A percentile compares a stretch with the other conserved stretches of the same genome.
Conservation (phyloP, 2,888 invertebrate genomes). For the Amphipyra tragopoginis region DNA sequence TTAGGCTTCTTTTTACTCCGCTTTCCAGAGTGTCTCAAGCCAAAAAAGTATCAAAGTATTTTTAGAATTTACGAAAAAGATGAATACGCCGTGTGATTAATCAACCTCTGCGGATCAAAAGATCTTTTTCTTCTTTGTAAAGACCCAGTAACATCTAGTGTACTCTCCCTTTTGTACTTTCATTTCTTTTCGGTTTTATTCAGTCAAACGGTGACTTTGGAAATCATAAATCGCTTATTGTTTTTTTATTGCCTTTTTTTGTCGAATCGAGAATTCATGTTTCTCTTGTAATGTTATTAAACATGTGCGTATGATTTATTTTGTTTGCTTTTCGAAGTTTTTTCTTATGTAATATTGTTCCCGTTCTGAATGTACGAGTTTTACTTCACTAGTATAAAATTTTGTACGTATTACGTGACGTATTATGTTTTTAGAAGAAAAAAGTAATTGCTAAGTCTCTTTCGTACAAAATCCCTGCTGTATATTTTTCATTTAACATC, state of each 20-base stretch:
- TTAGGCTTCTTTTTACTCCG: constrained; percentile 23
- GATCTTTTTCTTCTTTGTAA: constrained; percentile 30
- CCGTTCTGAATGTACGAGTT: constrained; percentile 3
- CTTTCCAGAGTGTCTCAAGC: constrained; percentile 31
- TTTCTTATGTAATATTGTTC: constrained; percentile 10
- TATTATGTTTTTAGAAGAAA: neutral
- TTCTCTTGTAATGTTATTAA: constrained; percentile 43
- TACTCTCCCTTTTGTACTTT: constrained; percentile 25
- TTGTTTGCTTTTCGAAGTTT: constrained; percentile 8
- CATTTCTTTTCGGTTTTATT: constrained; percentile 33
- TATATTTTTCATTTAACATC: neutral
- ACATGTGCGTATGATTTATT: constrained; percentile 50
- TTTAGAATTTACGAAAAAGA: constrained; percentile 32
- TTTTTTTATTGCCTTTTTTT: constrained; percentile 34
- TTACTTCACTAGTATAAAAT: constrained; percentile 11
- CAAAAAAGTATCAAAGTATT: constrained; percentile 28
- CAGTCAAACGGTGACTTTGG: constrained; percentile 38
- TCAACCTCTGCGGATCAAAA: constrained; percentile 48
- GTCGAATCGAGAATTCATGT: constrained; percentile 36
- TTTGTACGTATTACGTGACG: too few species aligned
- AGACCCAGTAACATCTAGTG: constrained; percentile 38
- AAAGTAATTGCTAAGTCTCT: too few species aligned
- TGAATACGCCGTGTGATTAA: constrained; percentile 44
- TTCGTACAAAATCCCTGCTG: too few species aligned
- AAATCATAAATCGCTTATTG: constrained; percentile 49